Evolutionary conservation across 2,888 invertebrate genomes (phyloP), one percentile per base, ranked within the genome.

Genomic region (Drosophila neonasuta): DNA sequence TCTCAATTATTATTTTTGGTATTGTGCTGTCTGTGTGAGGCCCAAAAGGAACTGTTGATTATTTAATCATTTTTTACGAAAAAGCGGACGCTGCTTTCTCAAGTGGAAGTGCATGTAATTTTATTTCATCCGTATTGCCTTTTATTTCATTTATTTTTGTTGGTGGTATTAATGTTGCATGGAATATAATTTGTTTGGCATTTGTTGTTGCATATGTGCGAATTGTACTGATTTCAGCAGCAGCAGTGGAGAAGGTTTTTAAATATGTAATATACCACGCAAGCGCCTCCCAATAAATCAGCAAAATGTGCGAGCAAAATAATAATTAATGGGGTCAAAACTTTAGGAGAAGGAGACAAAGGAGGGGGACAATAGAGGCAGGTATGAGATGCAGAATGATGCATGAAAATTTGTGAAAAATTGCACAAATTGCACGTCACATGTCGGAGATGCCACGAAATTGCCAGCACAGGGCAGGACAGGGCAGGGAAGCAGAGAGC

Each of bases 341-440:
- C 10, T 34, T 13, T 41, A 24, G 7, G 17, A 8, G 32, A 17
- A 17, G 29, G 29, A n/a, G 46, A 7, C 8, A 1, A 4, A 20
- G 20, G 1, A 15, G 24, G 36, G 4, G n/a, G 11, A 5, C 0
- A 6, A 9, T 3, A 8, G 7, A n/a, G 29, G 41, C 10, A 5
- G 32, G n/a, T 34, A 51, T 30, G 55, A 67, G 69, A 64, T 48
- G 50, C 44, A 41, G 69, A 81, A 70, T 66, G 71, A 68, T 83
- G 84, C 73, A 81, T 77, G 77, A 84, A 79, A 83, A 83, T 86
- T 83, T 74, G 74, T 84, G 82, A 86, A 84, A 86, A 83, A 83
- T 86, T 79, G 77, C 86, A 73, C 86, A 77, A 79, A 79, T 73
- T 83, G 69, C 68, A 63, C 76, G 69, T 63, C 68, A 78, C 71